Evolutionary conservation across 2,113 vertebrate species (phyloP).

Genomic region (Kryptolebias marmoratus): DNA sequence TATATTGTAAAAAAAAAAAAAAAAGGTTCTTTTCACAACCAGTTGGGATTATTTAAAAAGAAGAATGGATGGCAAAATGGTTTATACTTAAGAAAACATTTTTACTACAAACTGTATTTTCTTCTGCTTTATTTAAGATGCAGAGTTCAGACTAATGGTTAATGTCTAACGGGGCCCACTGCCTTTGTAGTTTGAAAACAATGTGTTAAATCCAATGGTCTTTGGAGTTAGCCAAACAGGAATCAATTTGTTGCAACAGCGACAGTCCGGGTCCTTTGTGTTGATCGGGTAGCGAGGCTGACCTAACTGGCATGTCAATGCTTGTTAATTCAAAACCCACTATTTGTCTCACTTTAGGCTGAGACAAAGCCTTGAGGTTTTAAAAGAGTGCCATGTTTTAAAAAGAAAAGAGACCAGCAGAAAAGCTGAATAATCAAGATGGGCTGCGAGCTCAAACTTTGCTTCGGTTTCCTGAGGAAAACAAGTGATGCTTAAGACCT

Average conservation of each 20-base stretch:
- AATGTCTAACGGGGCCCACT: conserved; percentile 10
- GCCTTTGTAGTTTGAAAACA: conserved; percentile 24
- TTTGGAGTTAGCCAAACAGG: conserved; percentile 29
- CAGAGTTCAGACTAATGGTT: not conserved
- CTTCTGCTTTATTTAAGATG: too few species aligned
- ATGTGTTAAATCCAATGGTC: conserved; percentile 22
- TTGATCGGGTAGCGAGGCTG: conserved; percentile 25
- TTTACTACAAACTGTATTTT: too few species aligned
- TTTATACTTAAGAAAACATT: too few species aligned
- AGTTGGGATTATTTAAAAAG: too few species aligned
- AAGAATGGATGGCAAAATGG: too few species aligned
- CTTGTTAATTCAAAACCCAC: conserved; percentile 35
- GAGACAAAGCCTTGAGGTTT: conserved; percentile 5
- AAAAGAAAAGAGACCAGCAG: not conserved
- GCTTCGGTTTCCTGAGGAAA: conserved; percentile 13
- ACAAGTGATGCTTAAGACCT: conserved; percentile 39
- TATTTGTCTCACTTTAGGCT: conserved; percentile 32
- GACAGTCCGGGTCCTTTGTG: conserved; percentile 37
- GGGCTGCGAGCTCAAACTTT: not conserved
- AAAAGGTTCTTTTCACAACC: too few species aligned
- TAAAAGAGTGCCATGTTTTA: not conserved
- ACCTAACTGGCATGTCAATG: conserved; percentile 48
- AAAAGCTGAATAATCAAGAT: conserved; percentile 6
- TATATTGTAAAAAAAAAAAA: too few species aligned
- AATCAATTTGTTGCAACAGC: conserved; percentile 51